Conservation (phyloP, 1,140 invertebrate genomes). For the Dendroctonus valens region DNA sequence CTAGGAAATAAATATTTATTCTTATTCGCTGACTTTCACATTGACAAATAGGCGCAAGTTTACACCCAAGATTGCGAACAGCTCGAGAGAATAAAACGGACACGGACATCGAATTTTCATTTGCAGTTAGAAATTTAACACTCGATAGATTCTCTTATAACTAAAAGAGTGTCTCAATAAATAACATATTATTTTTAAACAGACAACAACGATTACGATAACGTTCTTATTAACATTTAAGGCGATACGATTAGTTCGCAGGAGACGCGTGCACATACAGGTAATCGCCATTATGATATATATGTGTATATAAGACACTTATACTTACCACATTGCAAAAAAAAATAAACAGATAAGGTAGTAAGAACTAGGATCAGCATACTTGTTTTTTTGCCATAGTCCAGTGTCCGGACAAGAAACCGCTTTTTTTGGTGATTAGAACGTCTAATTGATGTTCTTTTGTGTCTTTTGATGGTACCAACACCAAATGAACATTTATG, state of each 20-base stretch:
- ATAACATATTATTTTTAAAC: constrained; percentile 29
- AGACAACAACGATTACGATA: constrained; percentile 32
- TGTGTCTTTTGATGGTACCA: neutral
- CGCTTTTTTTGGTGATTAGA: neutral
- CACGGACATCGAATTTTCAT: too few relatives aligned
- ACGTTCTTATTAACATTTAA: constrained; percentile 28
- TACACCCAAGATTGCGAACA: too few relatives aligned
- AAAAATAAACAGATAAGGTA: constrained; percentile 6
- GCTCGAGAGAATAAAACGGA: too few relatives aligned
- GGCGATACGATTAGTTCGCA: constrained; percentile 20
- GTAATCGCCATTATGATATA: constrained; percentile 12
- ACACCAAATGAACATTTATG: neutral
- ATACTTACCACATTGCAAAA: constrained; percentile 22
- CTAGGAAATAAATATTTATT: too few relatives aligned
- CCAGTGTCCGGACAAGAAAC: neutral
- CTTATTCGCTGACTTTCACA: too few relatives aligned
- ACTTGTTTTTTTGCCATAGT: constrained; percentile 2
- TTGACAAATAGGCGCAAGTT: too few relatives aligned
- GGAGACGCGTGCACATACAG: constrained; percentile 12
- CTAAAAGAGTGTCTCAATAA: constrained; percentile 23
- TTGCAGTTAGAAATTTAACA: constrained; percentile 15
- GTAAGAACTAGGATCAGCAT: constrained; percentile 1
- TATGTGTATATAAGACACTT: constrained; percentile 32
- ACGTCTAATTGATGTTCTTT: neutral
- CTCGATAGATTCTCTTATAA: constrained; percentile 10